These are phyloP conservation scores for Hoplias malabaricus DNA, from an alignment of 2,113 vertebrate genomes.

Conservation along the genomic window DNA sequence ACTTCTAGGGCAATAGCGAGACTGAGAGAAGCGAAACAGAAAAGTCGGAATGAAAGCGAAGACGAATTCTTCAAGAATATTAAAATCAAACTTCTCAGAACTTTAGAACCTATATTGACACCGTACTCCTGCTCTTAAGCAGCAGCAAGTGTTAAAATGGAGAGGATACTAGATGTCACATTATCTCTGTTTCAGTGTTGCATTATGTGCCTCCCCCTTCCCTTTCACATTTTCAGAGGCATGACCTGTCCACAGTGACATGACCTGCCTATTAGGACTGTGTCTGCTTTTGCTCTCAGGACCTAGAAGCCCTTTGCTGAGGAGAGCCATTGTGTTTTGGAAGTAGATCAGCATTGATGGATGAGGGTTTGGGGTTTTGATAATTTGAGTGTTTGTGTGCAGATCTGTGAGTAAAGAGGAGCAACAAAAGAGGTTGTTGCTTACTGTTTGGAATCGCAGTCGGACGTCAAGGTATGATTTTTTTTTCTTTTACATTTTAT, in stretches of 20 bases:
- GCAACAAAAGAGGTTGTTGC: constrained; percentile 77
- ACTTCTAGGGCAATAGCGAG: too few species aligned
- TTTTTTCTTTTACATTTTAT: neutral
- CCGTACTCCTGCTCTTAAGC: neutral
- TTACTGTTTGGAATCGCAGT: constrained; percentile 77
- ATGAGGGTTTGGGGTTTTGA: constrained; percentile 23
- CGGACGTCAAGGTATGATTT: constrained; percentile 69
- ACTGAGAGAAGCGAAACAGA: too few species aligned
- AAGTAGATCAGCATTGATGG: constrained; percentile 13
- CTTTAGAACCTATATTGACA: too few species aligned
- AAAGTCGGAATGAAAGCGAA: too few species aligned
- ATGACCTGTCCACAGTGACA: neutral
- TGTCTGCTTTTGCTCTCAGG: neutral
- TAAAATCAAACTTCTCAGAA: too few species aligned
- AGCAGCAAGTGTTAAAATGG: neutral
- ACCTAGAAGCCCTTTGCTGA: neutral
- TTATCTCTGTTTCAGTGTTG: neutral
- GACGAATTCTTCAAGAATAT: too few species aligned
- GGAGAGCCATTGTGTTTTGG: neutral
- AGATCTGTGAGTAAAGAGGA: constrained; percentile 72
- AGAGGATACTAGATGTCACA: neutral
- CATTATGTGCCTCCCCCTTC: neutral
- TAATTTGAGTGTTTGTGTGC: constrained; percentile 51
- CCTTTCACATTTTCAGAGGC: neutral
- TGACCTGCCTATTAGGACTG: neutral